Conservation (phyloP, 2,797 vertebrate species). For the Jordanella pulchra region DNA sequence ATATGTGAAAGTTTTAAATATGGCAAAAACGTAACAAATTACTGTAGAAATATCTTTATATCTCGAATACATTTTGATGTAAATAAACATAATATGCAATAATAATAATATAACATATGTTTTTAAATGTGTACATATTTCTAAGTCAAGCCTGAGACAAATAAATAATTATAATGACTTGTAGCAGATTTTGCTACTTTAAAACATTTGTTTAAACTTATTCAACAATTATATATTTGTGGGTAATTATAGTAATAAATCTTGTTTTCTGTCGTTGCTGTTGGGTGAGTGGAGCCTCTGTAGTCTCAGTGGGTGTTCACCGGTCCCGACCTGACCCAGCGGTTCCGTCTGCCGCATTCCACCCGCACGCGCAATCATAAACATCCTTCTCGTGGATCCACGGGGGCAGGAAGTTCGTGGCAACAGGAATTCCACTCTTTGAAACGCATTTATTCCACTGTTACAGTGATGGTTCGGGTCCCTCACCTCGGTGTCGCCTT, state of each 20-base stretch:
- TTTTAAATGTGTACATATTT: too few relatives aligned
- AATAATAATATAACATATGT: too few relatives aligned
- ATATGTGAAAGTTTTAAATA: background rate
- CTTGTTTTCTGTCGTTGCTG: background rate
- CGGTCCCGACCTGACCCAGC: constrained; percentile 73
- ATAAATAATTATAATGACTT: too few relatives aligned
- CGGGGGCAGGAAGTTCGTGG: constrained; percentile 76
- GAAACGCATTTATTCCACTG: constrained; percentile 62
- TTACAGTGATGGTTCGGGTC: constrained; percentile 35
- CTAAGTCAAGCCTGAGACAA: too few relatives aligned
- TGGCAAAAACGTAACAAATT: background rate
- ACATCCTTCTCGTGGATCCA: constrained; percentile 76
- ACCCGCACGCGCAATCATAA: constrained; percentile 75
- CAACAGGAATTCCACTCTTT: constrained; percentile 79
- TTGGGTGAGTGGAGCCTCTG: constrained; percentile 2
- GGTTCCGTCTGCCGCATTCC: constrained; percentile 81
- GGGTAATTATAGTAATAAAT: too few relatives aligned
- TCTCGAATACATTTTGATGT: too few relatives aligned
- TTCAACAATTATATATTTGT: too few relatives aligned
- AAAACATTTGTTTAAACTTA: too few relatives aligned
- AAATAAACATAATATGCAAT: too few relatives aligned
- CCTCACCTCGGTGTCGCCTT: background rate
- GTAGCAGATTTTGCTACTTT: too few relatives aligned
- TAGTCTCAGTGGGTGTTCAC: constrained; percentile 34
- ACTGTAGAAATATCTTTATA: background rate